Evolutionary conservation across 2,888 invertebrate species (phyloP).

Genomic region (Lamproptera curius): DNA sequence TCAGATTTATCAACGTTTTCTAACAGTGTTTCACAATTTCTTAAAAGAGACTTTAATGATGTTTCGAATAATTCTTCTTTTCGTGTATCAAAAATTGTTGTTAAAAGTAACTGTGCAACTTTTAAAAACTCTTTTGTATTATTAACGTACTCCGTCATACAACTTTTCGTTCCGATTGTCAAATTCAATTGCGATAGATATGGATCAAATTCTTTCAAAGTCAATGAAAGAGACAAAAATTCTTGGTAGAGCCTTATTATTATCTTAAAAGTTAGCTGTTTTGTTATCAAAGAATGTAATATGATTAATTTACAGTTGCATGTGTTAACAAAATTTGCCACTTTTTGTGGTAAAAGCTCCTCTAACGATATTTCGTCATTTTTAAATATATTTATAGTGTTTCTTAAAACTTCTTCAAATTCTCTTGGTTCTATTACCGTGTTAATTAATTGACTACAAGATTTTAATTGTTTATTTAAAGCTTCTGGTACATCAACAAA

Average conservation of each 20-base stretch:
- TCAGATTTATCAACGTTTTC: background rate
- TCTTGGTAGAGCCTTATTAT: slow-evolving; percentile 59
- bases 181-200: slow-evolving; percentile 36
- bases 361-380: background rate
- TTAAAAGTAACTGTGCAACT: slow-evolving; percentile 40
- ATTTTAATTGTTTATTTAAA: slow-evolving; percentile 49
- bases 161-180: slow-evolving; percentile 40
- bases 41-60: too few relatives aligned
- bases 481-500: slow-evolving; percentile 52
- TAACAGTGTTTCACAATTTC: background rate
- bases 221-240: slow-evolving; percentile 42
- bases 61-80: too few relatives aligned
- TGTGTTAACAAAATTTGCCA: slow-evolving; percentile 53
- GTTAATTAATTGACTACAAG: slow-evolving; percentile 42
- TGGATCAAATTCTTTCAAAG: slow-evolving; percentile 44
- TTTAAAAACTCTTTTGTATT: slow-evolving; percentile 46
- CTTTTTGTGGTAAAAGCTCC: slow-evolving; percentile 39
- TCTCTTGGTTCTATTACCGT: slow-evolving; percentile 44
- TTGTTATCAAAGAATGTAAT: slow-evolving; percentile 46
- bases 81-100: slow-evolving; percentile 48
- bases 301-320: slow-evolving; percentile 56
- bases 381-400: slow-evolving; percentile 45
- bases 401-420: slow-evolving; percentile 49
- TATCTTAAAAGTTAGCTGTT: slow-evolving; percentile 51
- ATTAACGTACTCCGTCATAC: slow-evolving; percentile 41